Conservation (phyloP, 2,888 invertebrate genomes). For the Tachina grossa region DNA sequence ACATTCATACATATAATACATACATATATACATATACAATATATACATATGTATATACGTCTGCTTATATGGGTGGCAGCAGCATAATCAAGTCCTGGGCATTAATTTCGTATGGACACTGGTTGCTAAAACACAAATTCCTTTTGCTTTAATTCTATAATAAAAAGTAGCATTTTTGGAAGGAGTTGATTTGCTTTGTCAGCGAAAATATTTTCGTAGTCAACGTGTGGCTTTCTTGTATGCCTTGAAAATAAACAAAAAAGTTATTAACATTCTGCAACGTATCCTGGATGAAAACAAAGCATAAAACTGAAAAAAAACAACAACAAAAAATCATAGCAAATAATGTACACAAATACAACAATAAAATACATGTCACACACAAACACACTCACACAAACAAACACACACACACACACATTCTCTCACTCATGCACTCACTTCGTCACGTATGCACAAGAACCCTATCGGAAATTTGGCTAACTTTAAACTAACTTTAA, state of each 20-base stretch:
- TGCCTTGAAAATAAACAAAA: constrained; percentile 59
- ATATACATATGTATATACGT: too few relatives aligned
- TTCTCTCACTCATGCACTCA: not conserved
- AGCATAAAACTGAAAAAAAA: constrained; percentile 24
- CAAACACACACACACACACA: not conserved
- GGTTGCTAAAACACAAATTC: constrained; percentile 3
- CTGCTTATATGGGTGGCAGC: not conserved
- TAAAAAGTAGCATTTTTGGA: not conserved
- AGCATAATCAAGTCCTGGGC: constrained; percentile 38
- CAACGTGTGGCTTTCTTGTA: constrained; percentile 62
- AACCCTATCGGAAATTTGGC: too few relatives aligned
- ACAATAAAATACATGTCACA: constrained; percentile 25
- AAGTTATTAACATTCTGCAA: constrained; percentile 73
- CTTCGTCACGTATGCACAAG: not conserved
- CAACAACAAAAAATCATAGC: not conserved
- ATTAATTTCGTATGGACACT: constrained; percentile 49
- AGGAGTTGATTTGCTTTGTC: constrained; percentile 58
- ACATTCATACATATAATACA: too few relatives aligned
- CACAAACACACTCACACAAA: constrained; percentile 11
- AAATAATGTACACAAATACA: constrained; percentile 29
- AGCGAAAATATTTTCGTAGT: constrained; percentile 58
- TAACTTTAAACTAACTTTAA: too few relatives aligned
- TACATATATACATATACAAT: too few relatives aligned
- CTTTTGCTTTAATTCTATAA: constrained; percentile 3
- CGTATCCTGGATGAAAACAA: constrained; percentile 61